Percentiles rank a stretch among this genome's conserved stretches.
These are phyloP conservation scores for Zosterops lateralis DNA, from an alignment of 2,113 vertebrate genomes.

Conservation along the genomic window DNA sequence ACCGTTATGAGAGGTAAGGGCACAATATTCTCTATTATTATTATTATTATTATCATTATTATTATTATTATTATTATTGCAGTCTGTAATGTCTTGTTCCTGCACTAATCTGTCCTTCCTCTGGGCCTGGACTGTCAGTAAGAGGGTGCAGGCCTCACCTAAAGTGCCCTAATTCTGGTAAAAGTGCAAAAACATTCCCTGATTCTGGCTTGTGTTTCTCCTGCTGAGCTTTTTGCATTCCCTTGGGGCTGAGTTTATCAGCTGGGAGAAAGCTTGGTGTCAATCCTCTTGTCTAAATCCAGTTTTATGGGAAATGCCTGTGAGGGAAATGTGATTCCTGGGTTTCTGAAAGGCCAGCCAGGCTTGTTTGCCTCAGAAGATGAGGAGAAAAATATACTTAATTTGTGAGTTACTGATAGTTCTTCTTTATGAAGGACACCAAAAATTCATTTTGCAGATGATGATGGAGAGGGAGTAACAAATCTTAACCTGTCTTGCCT, in stretches of 20 bases:
- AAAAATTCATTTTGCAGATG: neutral
- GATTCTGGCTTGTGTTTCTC: neutral
- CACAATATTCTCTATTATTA: neutral
- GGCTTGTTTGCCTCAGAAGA: neutral
- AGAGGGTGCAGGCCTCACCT: neutral
- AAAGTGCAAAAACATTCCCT: neutral
- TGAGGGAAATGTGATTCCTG: neutral
- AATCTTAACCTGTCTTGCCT: neutral
- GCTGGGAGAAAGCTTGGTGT: neutral
- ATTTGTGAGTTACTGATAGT: neutral
- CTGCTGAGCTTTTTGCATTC: neutral
- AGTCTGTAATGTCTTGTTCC: neutral
- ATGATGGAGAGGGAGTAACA: neutral
- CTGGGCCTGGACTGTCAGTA: fast-evolving
- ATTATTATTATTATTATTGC: too few species aligned
- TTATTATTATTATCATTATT: neutral
- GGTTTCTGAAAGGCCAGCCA: neutral
- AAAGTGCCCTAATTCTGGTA: neutral
- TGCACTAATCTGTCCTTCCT: neutral
- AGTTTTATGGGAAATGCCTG: neutral
- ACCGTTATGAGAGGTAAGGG: slow-evolving; percentile 92
- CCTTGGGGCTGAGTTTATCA: neutral
- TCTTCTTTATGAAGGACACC: neutral
- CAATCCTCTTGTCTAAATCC: neutral
- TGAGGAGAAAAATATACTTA: neutral